Evolutionary conservation across 2,113 vertebrate species (phyloP).

Genomic region (Penelope pileata): DNA sequence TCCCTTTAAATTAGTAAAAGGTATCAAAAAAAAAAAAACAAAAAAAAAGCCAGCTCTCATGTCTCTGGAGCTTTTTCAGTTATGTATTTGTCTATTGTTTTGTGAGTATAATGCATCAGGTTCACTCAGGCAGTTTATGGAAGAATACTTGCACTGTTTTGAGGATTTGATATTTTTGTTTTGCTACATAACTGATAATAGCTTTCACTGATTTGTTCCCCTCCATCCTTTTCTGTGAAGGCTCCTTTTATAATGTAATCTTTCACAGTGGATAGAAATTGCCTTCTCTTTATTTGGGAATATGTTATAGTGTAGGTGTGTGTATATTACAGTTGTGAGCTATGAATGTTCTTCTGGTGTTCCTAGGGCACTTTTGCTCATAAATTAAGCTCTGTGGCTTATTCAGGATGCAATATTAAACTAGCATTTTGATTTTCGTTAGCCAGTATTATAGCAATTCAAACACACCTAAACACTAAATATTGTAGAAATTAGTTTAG

Average conservation of each 20-base stretch:
- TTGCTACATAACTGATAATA: neutral
- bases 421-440: neutral
- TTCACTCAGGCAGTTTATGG: neutral
- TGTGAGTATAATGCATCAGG: neutral
- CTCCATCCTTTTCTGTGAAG: neutral
- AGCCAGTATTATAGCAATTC: neutral
- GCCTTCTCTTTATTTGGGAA: neutral
- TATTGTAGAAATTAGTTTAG: neutral
- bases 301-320: neutral
- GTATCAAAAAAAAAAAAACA: neutral
- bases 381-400: neutral
- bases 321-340: neutral
- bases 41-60: neutral
- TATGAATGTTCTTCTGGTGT: neutral
- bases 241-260: neutral
- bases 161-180: neutral
- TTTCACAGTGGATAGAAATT: neutral
- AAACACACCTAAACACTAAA: neutral
- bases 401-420: neutral
- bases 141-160: neutral
- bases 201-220: neutral
- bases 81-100: neutral
- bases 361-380: neutral
- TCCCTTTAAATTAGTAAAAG: neutral
- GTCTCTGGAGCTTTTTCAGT: neutral